Evolutionary conservation across 2,888 invertebrate species (phyloP).

Genomic region (Zaprionus bogoriensis): DNA sequence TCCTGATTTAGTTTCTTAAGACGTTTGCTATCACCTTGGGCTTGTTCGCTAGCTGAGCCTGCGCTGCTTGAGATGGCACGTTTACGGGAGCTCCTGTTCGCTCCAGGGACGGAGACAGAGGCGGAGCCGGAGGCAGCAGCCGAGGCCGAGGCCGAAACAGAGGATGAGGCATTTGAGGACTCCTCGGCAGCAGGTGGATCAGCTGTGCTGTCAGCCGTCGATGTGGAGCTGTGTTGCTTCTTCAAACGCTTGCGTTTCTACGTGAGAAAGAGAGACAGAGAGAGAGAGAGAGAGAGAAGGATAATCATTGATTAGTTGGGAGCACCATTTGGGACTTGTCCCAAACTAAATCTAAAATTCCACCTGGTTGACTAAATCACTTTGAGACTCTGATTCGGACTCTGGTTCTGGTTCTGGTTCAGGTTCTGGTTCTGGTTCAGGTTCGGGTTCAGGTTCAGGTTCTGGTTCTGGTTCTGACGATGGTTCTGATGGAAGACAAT

Average conservation of each 20-base stretch:
- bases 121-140: too few relatives aligned
- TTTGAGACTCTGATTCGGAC: constrained; percentile 21
- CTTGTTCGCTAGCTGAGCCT: neutral
- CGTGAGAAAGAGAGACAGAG: neutral
- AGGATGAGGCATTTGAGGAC: neutral
- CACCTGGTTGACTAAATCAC: constrained; percentile 42
- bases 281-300: constrained; percentile 1
- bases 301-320: constrained; percentile 11
- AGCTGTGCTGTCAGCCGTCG: neutral
- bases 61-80: neutral
- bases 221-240: neutral
- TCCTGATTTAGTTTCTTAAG: neutral
- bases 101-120: neutral
- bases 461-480: constrained; percentile 16
- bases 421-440: neutral
- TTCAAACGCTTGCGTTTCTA: constrained; percentile 13
- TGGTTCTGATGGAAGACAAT: constrained; percentile 11
- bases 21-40: constrained; percentile 1
- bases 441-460: constrained; percentile 1
- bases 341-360: constrained; percentile 24
- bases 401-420: constrained; percentile 19
- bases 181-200: neutral
- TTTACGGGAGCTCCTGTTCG: constrained; percentile 1
- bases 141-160: neutral
- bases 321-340: neutral